Base-by-base conservation (phyloP, 1,140 invertebrate species). In the Coelopa frigida region DNA sequence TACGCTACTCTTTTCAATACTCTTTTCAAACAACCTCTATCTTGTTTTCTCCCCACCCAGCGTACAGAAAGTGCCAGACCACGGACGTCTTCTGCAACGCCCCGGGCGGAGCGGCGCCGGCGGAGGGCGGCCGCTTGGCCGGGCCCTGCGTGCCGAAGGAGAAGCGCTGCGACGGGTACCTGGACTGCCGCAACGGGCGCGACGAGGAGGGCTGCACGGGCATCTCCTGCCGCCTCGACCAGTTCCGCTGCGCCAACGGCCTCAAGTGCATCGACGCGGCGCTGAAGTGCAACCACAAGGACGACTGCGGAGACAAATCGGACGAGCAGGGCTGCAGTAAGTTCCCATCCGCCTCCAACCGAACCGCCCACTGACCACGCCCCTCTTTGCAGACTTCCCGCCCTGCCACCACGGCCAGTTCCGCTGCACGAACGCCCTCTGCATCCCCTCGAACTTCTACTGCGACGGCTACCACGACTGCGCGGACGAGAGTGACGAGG, bases 321-420 rank as follows among this genome's bases (percentile, higher is more conserved):
- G 91, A 94, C 67, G 91, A 95, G 68, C 78, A 81, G 53, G 80
- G 79, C 46, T 91, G 88, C 77, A 85, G 85, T 88, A 68, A 78
- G 82, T 82, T 48, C 39, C 27, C 26, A 45, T 14, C n/a, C n/a
- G n/a, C n/a, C 18, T 20, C 27, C 26, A 21, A 26, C 44, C 49
- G 18, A 35, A 36, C 23, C 18, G 29, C 32, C 23, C 40, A 35
- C 23, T 5, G 10, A 14, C 14, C 8, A n/a, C n/a, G 8, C 8
- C n/a, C n/a, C n/a, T n/a, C n/a, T 42, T 27, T 26, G 24, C 46
- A 91, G 89, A 83, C 72, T 95, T 95, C 63, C 88, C 88, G 2
- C 75, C 85, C 0, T 99, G 95, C 70, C 83, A 89, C 55, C 81
- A 81, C 37, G 87, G 87, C 7, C 90, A 97, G 72, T 98, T 96